phyloP scores from a whole-genome alignment of 2,113 vertebrate species.

The Circaetus cinerascens region DNA sequence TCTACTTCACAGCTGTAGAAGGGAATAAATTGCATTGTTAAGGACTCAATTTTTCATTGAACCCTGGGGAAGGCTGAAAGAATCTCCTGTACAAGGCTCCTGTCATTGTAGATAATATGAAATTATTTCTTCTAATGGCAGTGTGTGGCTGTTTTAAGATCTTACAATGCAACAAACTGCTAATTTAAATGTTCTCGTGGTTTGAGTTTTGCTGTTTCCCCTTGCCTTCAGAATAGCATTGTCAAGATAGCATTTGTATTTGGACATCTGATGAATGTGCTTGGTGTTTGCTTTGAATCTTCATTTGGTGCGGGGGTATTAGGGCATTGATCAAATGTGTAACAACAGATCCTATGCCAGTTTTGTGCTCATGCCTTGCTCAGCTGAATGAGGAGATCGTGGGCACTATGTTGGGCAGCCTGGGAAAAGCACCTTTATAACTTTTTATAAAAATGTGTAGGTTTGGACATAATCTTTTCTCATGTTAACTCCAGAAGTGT shows the following conservation, averaged over 20 bases:
- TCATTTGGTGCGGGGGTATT: background rate
- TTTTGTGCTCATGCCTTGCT: background rate
- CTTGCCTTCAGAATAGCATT: background rate
- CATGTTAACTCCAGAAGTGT: background rate
- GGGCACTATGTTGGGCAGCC: background rate
- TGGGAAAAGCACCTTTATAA: background rate
- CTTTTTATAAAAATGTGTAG: background rate
- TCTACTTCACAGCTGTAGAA: background rate
- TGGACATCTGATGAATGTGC: background rate
- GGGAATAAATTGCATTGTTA: background rate
- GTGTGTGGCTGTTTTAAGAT: background rate
- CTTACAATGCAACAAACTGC: background rate
- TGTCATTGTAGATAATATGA: background rate
- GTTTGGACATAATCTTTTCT: background rate
- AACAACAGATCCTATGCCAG: rapidly evolving
- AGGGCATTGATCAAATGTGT: too few relatives aligned
- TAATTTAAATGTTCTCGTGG: background rate
- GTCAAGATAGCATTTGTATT: background rate
- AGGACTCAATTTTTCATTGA: background rate
- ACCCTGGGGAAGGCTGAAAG: background rate
- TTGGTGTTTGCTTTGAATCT: background rate
- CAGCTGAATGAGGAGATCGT: background rate
- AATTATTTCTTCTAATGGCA: background rate
- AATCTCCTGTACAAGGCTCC: background rate
- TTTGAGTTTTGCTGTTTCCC: background rate